A percentile compares a stretch with the other conserved stretches of the same genome.
Evolutionary conservation across 2,113 vertebrate genomes (phyloP).

Genomic region (Platysteira castanea): DNA sequence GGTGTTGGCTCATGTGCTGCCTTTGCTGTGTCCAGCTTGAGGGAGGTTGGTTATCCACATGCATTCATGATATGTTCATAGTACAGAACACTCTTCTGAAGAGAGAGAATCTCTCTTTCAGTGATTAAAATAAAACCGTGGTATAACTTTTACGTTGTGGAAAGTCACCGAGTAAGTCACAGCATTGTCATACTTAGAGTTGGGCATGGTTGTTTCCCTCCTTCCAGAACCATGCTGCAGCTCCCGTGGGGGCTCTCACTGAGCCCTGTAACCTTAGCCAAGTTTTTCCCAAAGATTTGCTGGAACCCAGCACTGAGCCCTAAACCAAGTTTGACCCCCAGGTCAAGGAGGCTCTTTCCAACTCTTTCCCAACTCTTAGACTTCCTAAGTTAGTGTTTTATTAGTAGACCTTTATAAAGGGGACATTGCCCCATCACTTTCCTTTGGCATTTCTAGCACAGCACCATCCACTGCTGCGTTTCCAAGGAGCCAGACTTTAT

Average conservation of each 20-base stretch:
- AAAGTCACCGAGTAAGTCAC: background rate
- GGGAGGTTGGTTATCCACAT: background rate
- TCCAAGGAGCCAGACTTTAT: background rate
- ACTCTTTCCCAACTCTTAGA: background rate
- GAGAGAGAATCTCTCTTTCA: background rate
- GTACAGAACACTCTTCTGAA: background rate
- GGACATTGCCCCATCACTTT: background rate
- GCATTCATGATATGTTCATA: background rate
- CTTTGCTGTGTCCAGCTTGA: background rate
- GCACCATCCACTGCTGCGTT: background rate
- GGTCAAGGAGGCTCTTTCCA: background rate
- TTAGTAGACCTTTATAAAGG: background rate
- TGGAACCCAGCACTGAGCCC: background rate
- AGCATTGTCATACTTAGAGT: background rate
- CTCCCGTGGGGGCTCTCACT: accelerated
- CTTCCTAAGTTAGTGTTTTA: background rate
- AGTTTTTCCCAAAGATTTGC: background rate
- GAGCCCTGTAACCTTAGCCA: background rate
- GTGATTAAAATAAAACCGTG: background rate
- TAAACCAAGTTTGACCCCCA: background rate
- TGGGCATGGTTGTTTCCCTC: background rate
- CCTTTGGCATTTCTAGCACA: background rate
- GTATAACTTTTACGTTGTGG: background rate
- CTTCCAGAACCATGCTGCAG: background rate
- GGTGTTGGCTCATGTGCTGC: background rate